phyloP scores from a whole-genome alignment of 2,888 invertebrate genomes.

The Meta bourneti region DNA sequence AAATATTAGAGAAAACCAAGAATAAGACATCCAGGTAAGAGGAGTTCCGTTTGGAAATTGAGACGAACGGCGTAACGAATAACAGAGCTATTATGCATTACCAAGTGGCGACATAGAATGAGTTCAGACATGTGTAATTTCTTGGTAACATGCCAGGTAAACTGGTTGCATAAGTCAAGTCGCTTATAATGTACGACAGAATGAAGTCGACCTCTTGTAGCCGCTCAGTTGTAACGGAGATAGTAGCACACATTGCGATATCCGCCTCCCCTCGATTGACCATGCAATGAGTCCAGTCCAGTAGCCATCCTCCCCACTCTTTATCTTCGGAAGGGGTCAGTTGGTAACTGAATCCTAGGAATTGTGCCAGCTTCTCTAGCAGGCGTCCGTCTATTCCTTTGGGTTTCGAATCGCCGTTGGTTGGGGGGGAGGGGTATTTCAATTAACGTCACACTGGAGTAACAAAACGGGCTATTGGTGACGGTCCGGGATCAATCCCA shows the following conservation, averaged over 20 bases:
- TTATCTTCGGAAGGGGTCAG: not conserved
- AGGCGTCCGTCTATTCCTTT: not conserved
- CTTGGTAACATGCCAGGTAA: not conserved
- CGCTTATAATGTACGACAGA: not conserved
- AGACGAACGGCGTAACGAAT: not conserved
- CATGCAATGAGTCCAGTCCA: constrained; percentile 35
- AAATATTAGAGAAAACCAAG: not conserved
- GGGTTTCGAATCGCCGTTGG: not conserved
- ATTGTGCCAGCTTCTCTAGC: not conserved
- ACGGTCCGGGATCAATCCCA: no score
- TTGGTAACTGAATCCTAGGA: constrained; percentile 11
- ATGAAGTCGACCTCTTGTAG: constrained; percentile 25
- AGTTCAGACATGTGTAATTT: not conserved
- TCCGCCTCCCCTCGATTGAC: constrained; percentile 14
- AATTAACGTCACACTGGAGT: no score
- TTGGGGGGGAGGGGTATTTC: no score
- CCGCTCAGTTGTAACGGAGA: not conserved
- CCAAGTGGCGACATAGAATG: constrained; percentile 13
- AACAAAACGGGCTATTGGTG: no score
- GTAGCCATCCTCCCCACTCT: constrained; percentile 23
- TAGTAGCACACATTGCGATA: not conserved
- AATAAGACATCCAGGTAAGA: not conserved
- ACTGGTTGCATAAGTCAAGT: not conserved
- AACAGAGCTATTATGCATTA: not conserved
- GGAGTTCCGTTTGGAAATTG: not conserved